Evolutionary conservation across 2,888 invertebrate genomes (phyloP).

Genomic region (Lampropteryx suffumata): DNA sequence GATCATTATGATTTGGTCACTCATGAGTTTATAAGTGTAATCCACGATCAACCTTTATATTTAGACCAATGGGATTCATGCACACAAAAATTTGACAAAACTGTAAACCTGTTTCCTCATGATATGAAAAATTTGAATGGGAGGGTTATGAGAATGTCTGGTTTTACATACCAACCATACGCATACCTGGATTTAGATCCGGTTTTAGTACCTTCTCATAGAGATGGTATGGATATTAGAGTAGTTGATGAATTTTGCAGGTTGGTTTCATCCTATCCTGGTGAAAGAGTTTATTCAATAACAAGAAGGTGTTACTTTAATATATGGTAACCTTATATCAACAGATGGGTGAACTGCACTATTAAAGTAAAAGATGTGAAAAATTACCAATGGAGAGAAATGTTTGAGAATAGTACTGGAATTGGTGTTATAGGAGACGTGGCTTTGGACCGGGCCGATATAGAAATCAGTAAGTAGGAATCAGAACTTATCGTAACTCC

Average conservation of each 20-base stretch:
- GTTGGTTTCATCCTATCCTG: constrained; percentile 27
- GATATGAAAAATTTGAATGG: constrained; percentile 62
- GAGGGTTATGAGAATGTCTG: too few relatives aligned
- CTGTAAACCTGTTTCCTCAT: constrained; percentile 71
- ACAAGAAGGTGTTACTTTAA: too few relatives aligned
- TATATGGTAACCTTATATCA: not conserved
- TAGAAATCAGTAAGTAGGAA: constrained; percentile 54
- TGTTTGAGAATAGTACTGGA: too few relatives aligned
- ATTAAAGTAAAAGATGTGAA: constrained; percentile 78
- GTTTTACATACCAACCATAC: too few relatives aligned
- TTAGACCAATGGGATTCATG: constrained; percentile 70
- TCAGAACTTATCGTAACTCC: too few relatives aligned
- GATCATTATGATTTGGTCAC: constrained; percentile 59
- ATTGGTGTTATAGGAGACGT: too few relatives aligned
- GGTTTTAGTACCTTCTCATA: constrained; percentile 48
- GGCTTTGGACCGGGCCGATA: constrained; percentile 76
- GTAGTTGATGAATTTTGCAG: constrained; percentile 77
- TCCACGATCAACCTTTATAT: constrained; percentile 46
- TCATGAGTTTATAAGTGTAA: constrained; percentile 66
- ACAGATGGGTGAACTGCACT: constrained; percentile 73
- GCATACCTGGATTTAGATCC: too few relatives aligned
- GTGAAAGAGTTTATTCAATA: too few relatives aligned
- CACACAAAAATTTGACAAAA: constrained; percentile 49
- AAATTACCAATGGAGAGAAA: constrained; percentile 85
- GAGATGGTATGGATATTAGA: constrained; percentile 82